A percentile compares a stretch with the other conserved stretches of the same genome.
phyloP scores from a whole-genome alignment of 2,888 invertebrate species.

The Hipparchia sbordonii region DNA sequence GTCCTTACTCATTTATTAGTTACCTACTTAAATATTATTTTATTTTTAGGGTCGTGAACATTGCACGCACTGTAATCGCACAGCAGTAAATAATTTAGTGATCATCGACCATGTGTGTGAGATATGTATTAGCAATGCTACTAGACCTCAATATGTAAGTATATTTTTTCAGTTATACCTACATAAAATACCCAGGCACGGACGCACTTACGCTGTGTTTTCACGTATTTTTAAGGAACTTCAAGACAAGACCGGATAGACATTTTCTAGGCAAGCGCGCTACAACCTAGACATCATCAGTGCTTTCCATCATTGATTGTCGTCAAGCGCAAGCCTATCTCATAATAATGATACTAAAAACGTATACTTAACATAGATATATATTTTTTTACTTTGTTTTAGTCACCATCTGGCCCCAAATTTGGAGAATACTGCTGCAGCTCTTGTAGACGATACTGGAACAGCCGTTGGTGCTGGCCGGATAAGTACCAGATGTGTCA shows the following conservation, averaged over 20 bases:
- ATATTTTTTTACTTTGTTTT: neutral
- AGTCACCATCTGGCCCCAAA: constrained; percentile 31
- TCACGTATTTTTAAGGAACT: too few species aligned
- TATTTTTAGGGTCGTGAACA: constrained; percentile 1
- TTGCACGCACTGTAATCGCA: constrained; percentile 6
- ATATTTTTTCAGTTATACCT: neutral
- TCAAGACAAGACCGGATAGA: too few species aligned
- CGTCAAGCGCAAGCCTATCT: too few species aligned
- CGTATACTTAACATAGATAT: neutral
- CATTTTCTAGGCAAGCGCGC: too few species aligned
- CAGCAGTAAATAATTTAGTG: constrained; percentile 11
- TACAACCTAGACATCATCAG: too few species aligned
- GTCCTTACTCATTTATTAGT: neutral
- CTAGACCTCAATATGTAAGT: neutral
- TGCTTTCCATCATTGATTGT: too few species aligned
- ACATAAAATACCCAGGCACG: too few species aligned
- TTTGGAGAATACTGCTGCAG: constrained; percentile 53
- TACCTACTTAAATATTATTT: neutral
- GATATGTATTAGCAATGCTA: constrained; percentile 11
- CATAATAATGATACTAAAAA: neutral
- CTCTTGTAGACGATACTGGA: constrained; percentile 51
- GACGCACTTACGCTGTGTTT: too few species aligned
- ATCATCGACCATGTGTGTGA: constrained; percentile 19
- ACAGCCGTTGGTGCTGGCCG: constrained; percentile 53
- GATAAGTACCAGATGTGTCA: constrained; percentile 51